Evolutionary conservation across 2,797 vertebrate genomes (phyloP), one percentile per base, ranked within the genome.

Genomic region (Cottoperca gobio): DNA sequence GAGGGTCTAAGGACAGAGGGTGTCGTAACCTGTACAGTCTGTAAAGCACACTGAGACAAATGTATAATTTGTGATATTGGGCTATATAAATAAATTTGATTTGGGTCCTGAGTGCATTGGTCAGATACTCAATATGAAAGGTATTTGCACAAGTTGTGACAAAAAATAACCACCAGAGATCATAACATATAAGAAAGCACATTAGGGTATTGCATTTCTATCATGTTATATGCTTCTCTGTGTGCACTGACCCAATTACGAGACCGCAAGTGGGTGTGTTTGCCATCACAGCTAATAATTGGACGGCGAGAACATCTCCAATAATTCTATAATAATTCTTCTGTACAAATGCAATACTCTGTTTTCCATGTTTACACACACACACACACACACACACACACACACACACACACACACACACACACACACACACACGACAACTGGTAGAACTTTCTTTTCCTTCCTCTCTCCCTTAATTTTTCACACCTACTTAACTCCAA

Each of bases 401-500:
- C 26, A 26, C 16, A n/a, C n/a, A n/a, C 24, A 26, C 21, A 39
- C 57, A 7, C 50, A 39, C 24, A 33, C 37, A 37, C 24, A 46
- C 23, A 33, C 17, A 53, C 40, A 42, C 31, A 33, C 33, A 39
- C 12, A 26, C 26, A 26, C 16, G 26, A 50, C 21, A 55, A 61
- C 10, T 45, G 12, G 6, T 26, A 26, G 31, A 67, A 63, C 31
- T 43, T 52, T 52, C 17, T 52, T n/a, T n/a, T n/a, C n/a, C n/a
- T n/a, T n/a, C n/a, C 49, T 54, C 35, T 28, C 28, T 21, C 24
- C 35, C 12, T 37, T 39, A 11, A 57, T 49, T 24, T 61, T 78
- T 73, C 63, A 45, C 73, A 65, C 43, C 28, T 21, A 62, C 68
- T 79, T 72, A 82, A 69, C 63, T 70, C 24, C 35, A 70, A 75